Base-by-base conservation (phyloP, 1,140 invertebrate species). In the Chironomus striatipennis region DNA sequence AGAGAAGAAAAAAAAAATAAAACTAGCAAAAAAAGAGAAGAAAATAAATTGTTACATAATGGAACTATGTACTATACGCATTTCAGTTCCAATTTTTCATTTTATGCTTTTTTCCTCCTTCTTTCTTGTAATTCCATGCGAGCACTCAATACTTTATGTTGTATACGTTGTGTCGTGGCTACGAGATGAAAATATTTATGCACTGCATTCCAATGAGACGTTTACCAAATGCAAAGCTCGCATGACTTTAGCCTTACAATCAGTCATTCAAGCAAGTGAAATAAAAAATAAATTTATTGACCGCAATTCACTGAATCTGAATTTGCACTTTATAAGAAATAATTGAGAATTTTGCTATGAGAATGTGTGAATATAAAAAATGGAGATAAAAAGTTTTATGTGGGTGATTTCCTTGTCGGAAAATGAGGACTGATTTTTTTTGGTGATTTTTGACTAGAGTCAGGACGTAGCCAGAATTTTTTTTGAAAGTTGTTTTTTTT, bases 231-330 rank as follows among this genome's bases (percentile, higher is more conserved):
- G 12, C 12, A 5, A 57, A 57, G 47, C 12, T n/a, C n/a, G 12
- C 1, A 57, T 12, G 12, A 10, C 12, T 57, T 12, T 57, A n/a
- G 47, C 47, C 12, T 47, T 47, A 15, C 8, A 47, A 47, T n/a
- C 12, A 57, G 12, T 57, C n/a, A 20, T 1, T n/a, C 9, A 70
- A n/a, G 65, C 65, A 70, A 70, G 65, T 70, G 65, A 70, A 70
- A 70, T 18, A 6, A 17, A 18, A 18, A 12, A 20, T 18, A 70
- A 18, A 70, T 20, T 20, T 70, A 70, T 70, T 70, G 65, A 70
- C 65, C 65, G 65, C 65, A 21, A 70, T 70, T 18, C 65, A 70
- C 65, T 20, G 65, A 70, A 18, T 70, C 65, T 20, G 65, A 70
- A 18, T 70, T 70, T 70, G 65, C 18, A 70, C 65, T 70, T 70